Base-by-base conservation (phyloP, 2,888 invertebrate species). In the Melieria omissa region DNA sequence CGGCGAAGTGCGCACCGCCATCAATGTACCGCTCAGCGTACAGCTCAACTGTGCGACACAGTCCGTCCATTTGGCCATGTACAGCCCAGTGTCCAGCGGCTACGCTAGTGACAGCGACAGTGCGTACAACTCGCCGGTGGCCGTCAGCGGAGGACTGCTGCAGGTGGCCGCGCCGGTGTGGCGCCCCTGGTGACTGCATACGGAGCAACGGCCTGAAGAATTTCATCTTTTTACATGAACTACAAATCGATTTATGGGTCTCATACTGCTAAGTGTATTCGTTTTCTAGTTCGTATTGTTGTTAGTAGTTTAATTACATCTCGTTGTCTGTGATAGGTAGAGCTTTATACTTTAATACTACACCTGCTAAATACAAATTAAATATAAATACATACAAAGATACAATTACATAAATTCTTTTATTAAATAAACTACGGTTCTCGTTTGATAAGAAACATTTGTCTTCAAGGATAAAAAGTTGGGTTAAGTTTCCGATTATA, bases 81-180 rank as follows among this genome's bases (percentile, higher is more conserved):
- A 76, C 70, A 86, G 86, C 71, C 86, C 86, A 61, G 82, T 82
- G 6, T 86, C 86, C 60, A 86, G 86, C 60, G 86, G 86, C 66
- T 86, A 86, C 72, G 85, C 84, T 76, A 86, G 86, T 77, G 86
- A 86, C 73, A 83, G 78, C 71, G 86, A 73, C 71, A 71, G 72
- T 9, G 60, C 65, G 29, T 54, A 60, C 44, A 66, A 57, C 58
- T 75, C 77, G 9, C 70, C 78, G 5, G 71, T 69, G 67, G 72
- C 72, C 65, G 10, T 54, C 64, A 73, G 62, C 72, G 49, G 79
- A 64, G 78, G 79, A 14, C 76, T 83, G 64, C 76, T 83, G 61
- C 84, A 82, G 73, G 79, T 81, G 46, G 73, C 70, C 5, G 7
- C 76, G 41, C 62, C 75, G 57, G 79, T 86, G 44, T 86, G 86